These are phyloP conservation scores for Gonatopus flavifemur DNA, from an alignment of 1,140 invertebrate species.

Conservation along the genomic window DNA sequence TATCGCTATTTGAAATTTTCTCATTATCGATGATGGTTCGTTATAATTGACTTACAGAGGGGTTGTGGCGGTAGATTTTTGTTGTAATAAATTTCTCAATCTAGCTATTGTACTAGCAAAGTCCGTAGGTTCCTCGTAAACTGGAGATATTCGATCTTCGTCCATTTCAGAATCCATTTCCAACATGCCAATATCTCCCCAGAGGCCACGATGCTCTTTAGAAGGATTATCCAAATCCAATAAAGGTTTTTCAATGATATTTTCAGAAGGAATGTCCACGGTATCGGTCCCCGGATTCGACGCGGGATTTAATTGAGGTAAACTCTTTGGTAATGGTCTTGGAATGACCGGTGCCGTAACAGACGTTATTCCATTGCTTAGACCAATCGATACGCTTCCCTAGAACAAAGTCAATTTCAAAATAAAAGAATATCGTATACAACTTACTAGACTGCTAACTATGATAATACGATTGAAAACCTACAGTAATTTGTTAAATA, in stretches of 20 bases:
- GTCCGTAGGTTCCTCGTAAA: constrained; percentile 73
- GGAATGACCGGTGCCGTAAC: constrained; percentile 47
- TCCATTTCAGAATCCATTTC: constrained; percentile 39
- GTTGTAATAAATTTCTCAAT: constrained; percentile 66
- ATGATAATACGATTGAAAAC: too few species aligned
- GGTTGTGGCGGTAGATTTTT: constrained; percentile 60
- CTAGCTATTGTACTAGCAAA: constrained; percentile 74
- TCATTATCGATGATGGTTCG: neutral
- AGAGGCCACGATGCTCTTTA: constrained; percentile 43
- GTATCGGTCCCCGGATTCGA: constrained; percentile 5
- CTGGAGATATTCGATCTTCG: constrained; percentile 55
- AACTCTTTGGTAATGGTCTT: constrained; percentile 35
- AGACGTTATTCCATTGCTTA: constrained; percentile 42
- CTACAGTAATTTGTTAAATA: too few species aligned
- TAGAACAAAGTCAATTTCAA: too few species aligned
- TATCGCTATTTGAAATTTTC: neutral
- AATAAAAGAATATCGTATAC: too few species aligned
- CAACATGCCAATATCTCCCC: constrained; percentile 38
- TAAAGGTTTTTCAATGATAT: constrained; percentile 21
- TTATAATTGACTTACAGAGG: constrained; percentile 41
- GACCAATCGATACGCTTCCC: constrained; percentile 35
- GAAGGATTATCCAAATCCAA: constrained; percentile 41
- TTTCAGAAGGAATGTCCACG: constrained; percentile 1
- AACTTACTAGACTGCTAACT: too few species aligned
- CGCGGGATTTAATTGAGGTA: constrained; percentile 10